Conservation (phyloP, 1,140 invertebrate genomes). For the Monochamus saltuarius region DNA sequence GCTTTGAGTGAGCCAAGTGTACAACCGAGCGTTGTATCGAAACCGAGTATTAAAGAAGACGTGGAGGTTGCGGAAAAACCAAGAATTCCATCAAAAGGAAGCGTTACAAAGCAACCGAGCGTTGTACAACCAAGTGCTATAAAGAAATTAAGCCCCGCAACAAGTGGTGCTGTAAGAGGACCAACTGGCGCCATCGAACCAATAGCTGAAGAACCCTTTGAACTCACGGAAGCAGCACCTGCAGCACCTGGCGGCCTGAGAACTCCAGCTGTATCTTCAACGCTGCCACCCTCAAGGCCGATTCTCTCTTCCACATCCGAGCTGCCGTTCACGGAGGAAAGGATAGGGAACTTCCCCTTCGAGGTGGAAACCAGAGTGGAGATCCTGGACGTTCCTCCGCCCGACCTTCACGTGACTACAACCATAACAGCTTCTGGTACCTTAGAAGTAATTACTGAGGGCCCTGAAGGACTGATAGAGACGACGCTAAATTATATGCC, state of each 20-base stretch:
- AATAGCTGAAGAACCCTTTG: neutral
- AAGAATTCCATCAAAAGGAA: no score
- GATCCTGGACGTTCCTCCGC: constrained; percentile 23
- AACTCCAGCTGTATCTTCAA: no score
- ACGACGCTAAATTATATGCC: constrained; percentile 39
- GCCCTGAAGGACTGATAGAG: constrained; percentile 34
- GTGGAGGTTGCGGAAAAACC: no score
- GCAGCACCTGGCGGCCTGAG: no score
- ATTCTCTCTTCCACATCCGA: constrained; percentile 7
- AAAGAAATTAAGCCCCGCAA: no score
- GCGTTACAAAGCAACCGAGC: no score
- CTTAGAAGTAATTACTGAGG: constrained; percentile 45
- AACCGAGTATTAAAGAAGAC: no score
- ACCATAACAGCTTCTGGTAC: constrained; percentile 38
- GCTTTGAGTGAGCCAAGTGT: no score
- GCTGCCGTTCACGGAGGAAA: constrained; percentile 6
- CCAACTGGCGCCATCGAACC: neutral
- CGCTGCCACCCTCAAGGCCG: neutral
- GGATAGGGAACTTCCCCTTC: constrained; percentile 22
- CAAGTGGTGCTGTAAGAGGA: no score
- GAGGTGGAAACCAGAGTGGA: constrained; percentile 28
- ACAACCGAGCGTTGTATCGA: no score
- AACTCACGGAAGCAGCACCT: neutral
- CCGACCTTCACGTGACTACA: constrained; percentile 37
- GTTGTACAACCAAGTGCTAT: no score